Evolutionary conservation across 2,113 vertebrate species (phyloP).

Genomic region (Platichthys stellatus): DNA sequence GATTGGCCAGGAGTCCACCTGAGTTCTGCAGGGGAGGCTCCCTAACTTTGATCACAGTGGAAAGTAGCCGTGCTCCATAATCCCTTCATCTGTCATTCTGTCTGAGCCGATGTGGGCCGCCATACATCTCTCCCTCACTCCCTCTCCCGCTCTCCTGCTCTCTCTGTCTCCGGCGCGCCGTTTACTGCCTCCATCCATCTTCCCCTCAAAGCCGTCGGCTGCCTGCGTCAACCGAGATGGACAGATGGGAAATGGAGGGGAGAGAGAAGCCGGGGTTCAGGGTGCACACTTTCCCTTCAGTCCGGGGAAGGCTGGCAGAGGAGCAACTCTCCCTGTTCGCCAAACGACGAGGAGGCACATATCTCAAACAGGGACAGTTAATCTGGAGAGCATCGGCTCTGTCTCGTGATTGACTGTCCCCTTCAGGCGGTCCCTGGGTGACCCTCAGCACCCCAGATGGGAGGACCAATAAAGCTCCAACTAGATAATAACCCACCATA

Average conservation of each 20-base stretch:
- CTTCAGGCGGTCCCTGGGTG: slow-evolving; percentile 46
- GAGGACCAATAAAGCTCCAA: slow-evolving; percentile 52
- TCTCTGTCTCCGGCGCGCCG: slow-evolving; percentile 37
- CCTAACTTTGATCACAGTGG: slow-evolving; percentile 72
- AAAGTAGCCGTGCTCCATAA: slow-evolving; percentile 70
- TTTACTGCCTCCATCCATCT: slow-evolving; percentile 71
- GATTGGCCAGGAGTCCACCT: slow-evolving; percentile 52
- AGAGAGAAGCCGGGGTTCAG: slow-evolving; percentile 27
- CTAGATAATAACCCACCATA: slow-evolving; percentile 70
- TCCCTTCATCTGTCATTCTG: slow-evolving; percentile 80
- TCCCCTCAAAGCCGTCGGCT: slow-evolving; percentile 43
- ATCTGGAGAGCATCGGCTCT: slow-evolving; percentile 39
- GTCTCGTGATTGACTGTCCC: slow-evolving; percentile 61
- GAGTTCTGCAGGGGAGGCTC: slow-evolving; percentile 44
- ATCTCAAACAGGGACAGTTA: slow-evolving; percentile 48
- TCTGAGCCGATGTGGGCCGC: slow-evolving; percentile 63
- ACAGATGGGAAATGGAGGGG: slow-evolving; percentile 57
- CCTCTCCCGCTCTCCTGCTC: slow-evolving; percentile 41
- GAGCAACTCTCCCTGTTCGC: slow-evolving; percentile 34
- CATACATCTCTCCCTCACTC: slow-evolving; percentile 72
- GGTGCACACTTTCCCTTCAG: slow-evolving; percentile 27
- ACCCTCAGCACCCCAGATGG: slow-evolving; percentile 53
- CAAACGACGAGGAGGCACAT: slow-evolving; percentile 40
- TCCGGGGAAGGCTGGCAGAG: slow-evolving; percentile 35
- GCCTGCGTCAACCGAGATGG: slow-evolving; percentile 47